A percentile compares a stretch with the other conserved stretches of the same genome.
Evolutionary conservation across 2,113 vertebrate species (phyloP).

Genomic region (Cyphomyrus discorhynchus): DNA sequence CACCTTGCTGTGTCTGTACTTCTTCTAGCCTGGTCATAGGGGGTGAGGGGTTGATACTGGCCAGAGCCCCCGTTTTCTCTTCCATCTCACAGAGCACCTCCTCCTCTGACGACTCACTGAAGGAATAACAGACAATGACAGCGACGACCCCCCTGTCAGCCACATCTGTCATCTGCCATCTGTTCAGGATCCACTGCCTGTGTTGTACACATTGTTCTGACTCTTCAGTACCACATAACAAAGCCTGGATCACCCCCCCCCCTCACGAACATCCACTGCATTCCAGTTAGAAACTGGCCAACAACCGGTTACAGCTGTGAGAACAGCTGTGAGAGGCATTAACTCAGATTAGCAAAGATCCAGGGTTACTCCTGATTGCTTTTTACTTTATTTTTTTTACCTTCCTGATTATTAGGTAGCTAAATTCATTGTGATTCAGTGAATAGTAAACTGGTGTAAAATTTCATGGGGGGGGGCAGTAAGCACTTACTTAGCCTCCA

Average conservation of each 20-base stretch:
- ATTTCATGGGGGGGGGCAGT: background rate
- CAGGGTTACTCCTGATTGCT: background rate
- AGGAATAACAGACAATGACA: constrained; percentile 1
- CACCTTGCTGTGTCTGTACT: constrained; percentile 46
- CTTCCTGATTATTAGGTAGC: background rate
- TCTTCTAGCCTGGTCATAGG: background rate
- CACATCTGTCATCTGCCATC: background rate
- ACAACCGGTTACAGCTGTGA: background rate
- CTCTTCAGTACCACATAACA: background rate
- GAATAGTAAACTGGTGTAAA: background rate
- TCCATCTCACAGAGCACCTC: constrained; percentile 52
- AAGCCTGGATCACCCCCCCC: background rate
- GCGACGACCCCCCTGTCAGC: background rate
- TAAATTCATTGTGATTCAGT: background rate
- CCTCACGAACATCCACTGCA: background rate
- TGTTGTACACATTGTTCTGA: background rate
- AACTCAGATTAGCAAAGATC: background rate
- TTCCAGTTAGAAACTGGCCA: background rate
- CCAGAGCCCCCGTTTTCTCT: constrained; percentile 30
- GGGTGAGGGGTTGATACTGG: constrained; percentile 13
- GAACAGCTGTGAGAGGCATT: background rate
- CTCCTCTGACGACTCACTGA: constrained; percentile 62
- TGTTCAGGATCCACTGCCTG: background rate
- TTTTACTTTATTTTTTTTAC: background rate
- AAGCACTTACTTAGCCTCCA: constrained; percentile 54